Percentiles rank a stretch among this genome's conserved stretches.
Conservation (phyloP, 2,888 invertebrate genomes). For the Anarsia innoxiella region DNA sequence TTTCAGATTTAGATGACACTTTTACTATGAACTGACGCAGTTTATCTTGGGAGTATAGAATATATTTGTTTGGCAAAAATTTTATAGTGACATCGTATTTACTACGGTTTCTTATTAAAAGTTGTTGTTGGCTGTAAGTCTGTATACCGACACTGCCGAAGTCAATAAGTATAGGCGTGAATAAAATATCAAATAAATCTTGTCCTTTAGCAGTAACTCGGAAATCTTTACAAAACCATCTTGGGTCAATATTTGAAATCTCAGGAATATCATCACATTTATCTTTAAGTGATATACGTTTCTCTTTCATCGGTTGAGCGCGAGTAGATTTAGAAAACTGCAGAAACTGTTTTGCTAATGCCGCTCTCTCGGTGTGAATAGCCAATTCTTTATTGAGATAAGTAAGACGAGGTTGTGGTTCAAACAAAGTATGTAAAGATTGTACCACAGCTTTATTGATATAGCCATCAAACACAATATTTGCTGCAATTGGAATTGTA, state of each 20-base stretch:
- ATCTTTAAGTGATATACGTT: too few relatives aligned
- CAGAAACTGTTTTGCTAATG: slow-evolving; percentile 33
- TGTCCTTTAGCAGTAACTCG: slow-evolving; percentile 29
- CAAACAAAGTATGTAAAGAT: slow-evolving; percentile 51
- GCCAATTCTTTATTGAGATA: slow-evolving; percentile 37
- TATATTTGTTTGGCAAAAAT: slow-evolving; percentile 33
- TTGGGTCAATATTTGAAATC: too few relatives aligned
- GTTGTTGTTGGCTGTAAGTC: slow-evolving; percentile 40
- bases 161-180: slow-evolving; percentile 41
- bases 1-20: slow-evolving; percentile 33
- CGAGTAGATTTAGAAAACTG: slow-evolving; percentile 29
- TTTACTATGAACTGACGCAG: slow-evolving; percentile 28
- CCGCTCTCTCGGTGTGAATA: slow-evolving; percentile 27
- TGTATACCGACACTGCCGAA: slow-evolving; percentile 50
- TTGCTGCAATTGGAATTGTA: slow-evolving; percentile 20
- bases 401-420: slow-evolving; percentile 40
- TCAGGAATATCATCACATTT: too few relatives aligned
- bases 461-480: neutral
- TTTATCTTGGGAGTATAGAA: slow-evolving; percentile 44
- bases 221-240: too few relatives aligned
- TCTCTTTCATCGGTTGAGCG: too few relatives aligned
- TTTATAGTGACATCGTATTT: slow-evolving; percentile 36
- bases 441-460: slow-evolving; percentile 24
- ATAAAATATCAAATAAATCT: slow-evolving; percentile 41
- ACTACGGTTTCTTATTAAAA: slow-evolving; percentile 49